These are phyloP conservation scores for Glyphotaelius pellucidus DNA, from an alignment of 2,888 invertebrate genomes.

Conservation along the genomic window DNA sequence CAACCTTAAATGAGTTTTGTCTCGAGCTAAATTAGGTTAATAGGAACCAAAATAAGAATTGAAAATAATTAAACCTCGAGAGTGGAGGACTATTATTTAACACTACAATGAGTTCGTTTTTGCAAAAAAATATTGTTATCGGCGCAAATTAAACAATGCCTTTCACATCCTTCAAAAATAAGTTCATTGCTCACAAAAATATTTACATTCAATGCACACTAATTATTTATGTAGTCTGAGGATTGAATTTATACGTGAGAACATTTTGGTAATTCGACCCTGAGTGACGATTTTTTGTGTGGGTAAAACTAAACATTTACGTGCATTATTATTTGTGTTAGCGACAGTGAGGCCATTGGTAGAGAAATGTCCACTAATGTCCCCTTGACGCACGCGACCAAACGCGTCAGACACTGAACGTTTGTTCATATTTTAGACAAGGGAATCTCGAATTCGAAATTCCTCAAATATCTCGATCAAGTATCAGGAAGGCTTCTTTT, in stretches of 20 bases:
- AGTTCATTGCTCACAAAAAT: not conserved
- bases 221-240: not conserved
- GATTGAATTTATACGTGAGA: not conserved
- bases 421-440: conserved; percentile 45
- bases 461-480: conserved; percentile 64
- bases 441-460: conserved; percentile 62
- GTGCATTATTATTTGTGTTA: too few relatives aligned
- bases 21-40: not conserved
- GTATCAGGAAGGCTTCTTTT: conserved; percentile 47
- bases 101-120: not conserved
- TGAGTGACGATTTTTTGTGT: conserved; percentile 2
- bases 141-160: not conserved
- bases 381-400: conserved; percentile 26
- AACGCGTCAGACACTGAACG: conserved; percentile 28
- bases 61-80: not conserved
- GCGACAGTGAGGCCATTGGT: not conserved
- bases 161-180: not conserved
- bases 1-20: not conserved
- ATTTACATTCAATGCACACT: not conserved
- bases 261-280: conserved; percentile 7
- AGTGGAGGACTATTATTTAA: not conserved
- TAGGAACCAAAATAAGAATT: not conserved
- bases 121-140: not conserved
- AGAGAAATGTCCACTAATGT: conserved; percentile 21
- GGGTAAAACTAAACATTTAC: not conserved